A percentile compares a stretch with the other conserved stretches of the same genome.
Evolutionary conservation across 2,113 vertebrate species (phyloP).

Genomic region (Oncorhynchus tshawytscha): DNA sequence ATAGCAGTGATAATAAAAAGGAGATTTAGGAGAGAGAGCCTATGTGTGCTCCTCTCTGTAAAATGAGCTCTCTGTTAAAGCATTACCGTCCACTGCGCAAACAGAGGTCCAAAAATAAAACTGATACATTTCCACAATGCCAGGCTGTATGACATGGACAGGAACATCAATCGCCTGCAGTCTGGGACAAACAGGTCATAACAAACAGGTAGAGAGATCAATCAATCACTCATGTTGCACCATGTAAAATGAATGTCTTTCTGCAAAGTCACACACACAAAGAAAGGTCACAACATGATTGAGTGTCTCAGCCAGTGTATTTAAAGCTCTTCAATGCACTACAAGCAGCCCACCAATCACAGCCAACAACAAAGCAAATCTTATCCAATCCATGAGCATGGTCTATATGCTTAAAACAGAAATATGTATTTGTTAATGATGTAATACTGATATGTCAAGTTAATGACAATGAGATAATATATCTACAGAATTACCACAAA

Average conservation of each 20-base stretch:
- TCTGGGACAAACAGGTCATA: slow-evolving; percentile 17
- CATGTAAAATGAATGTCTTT: slow-evolving; percentile 31
- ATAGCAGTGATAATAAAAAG: slow-evolving; percentile 21
- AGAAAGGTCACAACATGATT: slow-evolving; percentile 52
- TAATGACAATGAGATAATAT: slow-evolving; percentile 49
- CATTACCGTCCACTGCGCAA: slow-evolving; percentile 43
- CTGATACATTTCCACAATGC: slow-evolving; percentile 50
- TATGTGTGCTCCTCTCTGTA: slow-evolving; percentile 32
- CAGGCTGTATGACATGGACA: slow-evolving; percentile 32
- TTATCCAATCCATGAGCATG: slow-evolving; percentile 62
- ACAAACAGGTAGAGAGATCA: slow-evolving; percentile 29
- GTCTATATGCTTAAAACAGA: slow-evolving; percentile 62
- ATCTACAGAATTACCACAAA: slow-evolving; percentile 66
- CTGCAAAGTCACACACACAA: slow-evolving; percentile 34
- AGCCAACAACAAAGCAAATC: slow-evolving; percentile 64
- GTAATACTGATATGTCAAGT: slow-evolving; percentile 61
- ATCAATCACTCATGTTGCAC: neutral
- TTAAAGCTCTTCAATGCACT: slow-evolving; percentile 76
- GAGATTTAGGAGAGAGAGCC: slow-evolving; percentile 22
- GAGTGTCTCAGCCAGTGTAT: slow-evolving; percentile 74
- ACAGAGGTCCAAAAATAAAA: slow-evolving; percentile 64
- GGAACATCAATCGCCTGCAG: slow-evolving; percentile 41
- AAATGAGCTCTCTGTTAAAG: slow-evolving; percentile 52
- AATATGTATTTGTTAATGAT: slow-evolving; percentile 55
- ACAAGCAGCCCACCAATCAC: slow-evolving; percentile 68